Conservation (phyloP, 2,113 vertebrate species). For the Hemiscyllium ocellatum region DNA sequence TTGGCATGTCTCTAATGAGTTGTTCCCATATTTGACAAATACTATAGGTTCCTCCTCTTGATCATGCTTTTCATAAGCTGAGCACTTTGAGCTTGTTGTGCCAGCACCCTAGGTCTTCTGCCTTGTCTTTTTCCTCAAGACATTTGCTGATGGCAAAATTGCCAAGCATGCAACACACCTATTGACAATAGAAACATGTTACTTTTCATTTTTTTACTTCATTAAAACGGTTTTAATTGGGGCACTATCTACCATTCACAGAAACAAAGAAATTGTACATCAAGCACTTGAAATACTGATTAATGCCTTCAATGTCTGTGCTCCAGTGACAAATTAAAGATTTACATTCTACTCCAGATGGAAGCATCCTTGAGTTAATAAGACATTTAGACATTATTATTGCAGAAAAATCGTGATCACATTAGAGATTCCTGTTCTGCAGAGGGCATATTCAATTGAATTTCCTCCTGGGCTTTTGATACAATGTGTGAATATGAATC, state of each 20-base stretch:
- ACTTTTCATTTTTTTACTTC: not conserved
- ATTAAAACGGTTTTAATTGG: not conserved
- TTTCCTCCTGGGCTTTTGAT: not conserved
- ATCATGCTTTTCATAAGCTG: not conserved
- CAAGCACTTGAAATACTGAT: not conserved
- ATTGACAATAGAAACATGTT: not conserved
- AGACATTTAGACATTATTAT: conserved; percentile 18
- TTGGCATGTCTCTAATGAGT: not conserved
- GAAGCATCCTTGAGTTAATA: not conserved
- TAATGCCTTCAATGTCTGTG: not conserved
- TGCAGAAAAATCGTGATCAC: not conserved
- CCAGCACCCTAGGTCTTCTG: no score
- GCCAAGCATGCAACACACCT: not conserved
- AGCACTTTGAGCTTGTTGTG: not conserved
- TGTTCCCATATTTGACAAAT: not conserved
- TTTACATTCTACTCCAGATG: not conserved
- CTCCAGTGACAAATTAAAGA: conserved; percentile 24
- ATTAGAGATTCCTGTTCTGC: not conserved
- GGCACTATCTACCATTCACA: not conserved
- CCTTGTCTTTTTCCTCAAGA: not conserved
- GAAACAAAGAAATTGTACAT: not conserved
- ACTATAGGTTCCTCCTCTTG: not conserved
- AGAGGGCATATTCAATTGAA: not conserved
- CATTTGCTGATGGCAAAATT: not conserved
- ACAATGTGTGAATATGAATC: not conserved